These are phyloP conservation scores for Uromys caudimaculatus DNA, from an alignment of 2,797 vertebrate genomes.

Conservation along the genomic window DNA sequence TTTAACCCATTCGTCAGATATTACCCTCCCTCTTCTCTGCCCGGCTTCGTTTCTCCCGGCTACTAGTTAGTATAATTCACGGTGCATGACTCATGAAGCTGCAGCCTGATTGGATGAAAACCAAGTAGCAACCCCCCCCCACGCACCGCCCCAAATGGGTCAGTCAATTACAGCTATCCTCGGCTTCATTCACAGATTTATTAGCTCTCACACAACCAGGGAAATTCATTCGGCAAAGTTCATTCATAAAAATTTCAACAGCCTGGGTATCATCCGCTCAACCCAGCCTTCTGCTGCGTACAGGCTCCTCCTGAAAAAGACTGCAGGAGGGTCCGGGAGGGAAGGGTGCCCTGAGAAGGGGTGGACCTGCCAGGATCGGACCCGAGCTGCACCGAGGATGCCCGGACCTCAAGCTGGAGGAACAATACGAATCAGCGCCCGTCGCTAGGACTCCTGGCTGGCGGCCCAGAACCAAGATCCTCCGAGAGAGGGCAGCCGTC, in stretches of 20 bases:
- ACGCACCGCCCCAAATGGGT: slow-evolving; percentile 64
- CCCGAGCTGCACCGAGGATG: slow-evolving; percentile 37
- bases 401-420: slow-evolving; percentile 41
- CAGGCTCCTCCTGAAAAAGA: slow-evolving; percentile 58
- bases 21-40: background rate
- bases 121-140: slow-evolving; percentile 79
- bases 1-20: slow-evolving; percentile 70
- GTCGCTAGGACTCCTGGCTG: background rate
- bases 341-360: slow-evolving; percentile 18
- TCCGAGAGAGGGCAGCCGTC: slow-evolving; percentile 51
- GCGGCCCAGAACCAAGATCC: slow-evolving; percentile 67
- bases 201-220: slow-evolving; percentile 88
- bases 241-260: slow-evolving; percentile 93
- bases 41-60: slow-evolving; percentile 75
- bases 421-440: slow-evolving; percentile 14
- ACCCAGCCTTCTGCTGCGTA: slow-evolving; percentile 67
- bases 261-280: slow-evolving; percentile 66
- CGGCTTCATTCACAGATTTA: slow-evolving; percentile 93
- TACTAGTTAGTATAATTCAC: slow-evolving; percentile 86
- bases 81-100: slow-evolving; percentile 93
- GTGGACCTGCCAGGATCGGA: slow-evolving; percentile 43
- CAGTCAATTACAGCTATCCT: slow-evolving; percentile 92
- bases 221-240: slow-evolving; percentile 93
- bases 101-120: slow-evolving; percentile 90
- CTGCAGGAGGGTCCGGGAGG: slow-evolving; percentile 31